phyloP scores from a whole-genome alignment of 2,797 vertebrate genomes.

The Danionella dracula region DNA sequence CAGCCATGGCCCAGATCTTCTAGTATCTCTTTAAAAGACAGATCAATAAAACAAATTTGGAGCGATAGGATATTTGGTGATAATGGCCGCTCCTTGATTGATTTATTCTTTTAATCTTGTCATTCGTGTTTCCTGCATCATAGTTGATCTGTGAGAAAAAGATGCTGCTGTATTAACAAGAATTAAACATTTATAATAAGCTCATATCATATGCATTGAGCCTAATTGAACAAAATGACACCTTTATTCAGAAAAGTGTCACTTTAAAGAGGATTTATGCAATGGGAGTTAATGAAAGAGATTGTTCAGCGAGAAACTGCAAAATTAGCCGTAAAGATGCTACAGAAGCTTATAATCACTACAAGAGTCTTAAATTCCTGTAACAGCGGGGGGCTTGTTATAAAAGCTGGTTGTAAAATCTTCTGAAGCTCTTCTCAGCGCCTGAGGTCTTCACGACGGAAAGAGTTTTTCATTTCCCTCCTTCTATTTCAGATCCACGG shows the following conservation, averaged over 20 bases:
- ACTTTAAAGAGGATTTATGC: not conserved
- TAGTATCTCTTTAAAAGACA: not conserved
- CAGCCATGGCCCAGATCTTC: not conserved
- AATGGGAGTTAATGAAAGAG: not conserved
- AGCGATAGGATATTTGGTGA: no score
- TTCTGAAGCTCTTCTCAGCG: conserved; percentile 6
- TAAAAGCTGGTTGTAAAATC: not conserved
- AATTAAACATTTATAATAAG: not conserved
- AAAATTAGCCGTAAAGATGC: conserved; percentile 6
- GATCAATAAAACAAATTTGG: no score
- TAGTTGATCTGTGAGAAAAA: not conserved
- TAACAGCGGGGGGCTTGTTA: conserved; percentile 5
- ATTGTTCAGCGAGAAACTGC: conserved; percentile 7
- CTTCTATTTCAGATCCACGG: not conserved
- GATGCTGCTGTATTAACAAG: not conserved
- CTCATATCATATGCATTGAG: not conserved
- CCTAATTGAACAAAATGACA: not conserved
- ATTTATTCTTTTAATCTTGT: not conserved
- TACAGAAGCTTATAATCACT: conserved; percentile 11
- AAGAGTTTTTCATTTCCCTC: not conserved
- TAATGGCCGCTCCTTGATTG: no score
- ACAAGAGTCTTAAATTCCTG: not conserved
- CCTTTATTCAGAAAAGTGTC: conserved; percentile 1
- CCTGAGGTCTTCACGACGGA: not conserved
- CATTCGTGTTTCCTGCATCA: not conserved